A percentile compares a stretch with the other conserved stretches of the same genome.
These are phyloP conservation scores for Anhinga rufa DNA, from an alignment of 2,113 vertebrate genomes.

Conservation along the genomic window DNA sequence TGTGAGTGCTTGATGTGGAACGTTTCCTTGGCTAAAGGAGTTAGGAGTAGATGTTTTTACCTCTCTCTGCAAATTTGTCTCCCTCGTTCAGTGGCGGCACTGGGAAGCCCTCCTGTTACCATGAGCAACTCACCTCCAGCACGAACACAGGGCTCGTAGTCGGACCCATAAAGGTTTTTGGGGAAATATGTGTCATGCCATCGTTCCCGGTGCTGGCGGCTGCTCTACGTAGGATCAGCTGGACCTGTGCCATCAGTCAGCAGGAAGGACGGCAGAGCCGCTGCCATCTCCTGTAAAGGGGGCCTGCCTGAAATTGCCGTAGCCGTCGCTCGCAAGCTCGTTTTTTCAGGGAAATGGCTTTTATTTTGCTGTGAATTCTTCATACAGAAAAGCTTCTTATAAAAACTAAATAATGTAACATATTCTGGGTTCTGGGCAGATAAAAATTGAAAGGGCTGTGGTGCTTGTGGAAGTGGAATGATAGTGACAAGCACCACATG, in stretches of 20 bases:
- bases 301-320: neutral
- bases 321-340: neutral
- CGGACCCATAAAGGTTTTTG: neutral
- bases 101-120: neutral
- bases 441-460: neutral
- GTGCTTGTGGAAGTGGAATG: neutral
- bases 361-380: constrained; percentile 30
- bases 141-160: accelerated
- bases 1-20: neutral
- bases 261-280: neutral
- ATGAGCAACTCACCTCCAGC: neutral
- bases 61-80: neutral
- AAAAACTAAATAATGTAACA: constrained; percentile 4
- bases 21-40: neutral
- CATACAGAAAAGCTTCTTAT: neutral
- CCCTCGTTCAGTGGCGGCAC: neutral
- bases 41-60: neutral
- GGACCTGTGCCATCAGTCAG: neutral
- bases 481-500: neutral
- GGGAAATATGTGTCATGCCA: neutral
- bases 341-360: neutral
- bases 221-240: neutral
- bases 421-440: neutral
- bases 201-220: neutral
- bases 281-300: neutral